Conservation (phyloP, 2,888 invertebrate species). For the Himalopsyche japonica region DNA sequence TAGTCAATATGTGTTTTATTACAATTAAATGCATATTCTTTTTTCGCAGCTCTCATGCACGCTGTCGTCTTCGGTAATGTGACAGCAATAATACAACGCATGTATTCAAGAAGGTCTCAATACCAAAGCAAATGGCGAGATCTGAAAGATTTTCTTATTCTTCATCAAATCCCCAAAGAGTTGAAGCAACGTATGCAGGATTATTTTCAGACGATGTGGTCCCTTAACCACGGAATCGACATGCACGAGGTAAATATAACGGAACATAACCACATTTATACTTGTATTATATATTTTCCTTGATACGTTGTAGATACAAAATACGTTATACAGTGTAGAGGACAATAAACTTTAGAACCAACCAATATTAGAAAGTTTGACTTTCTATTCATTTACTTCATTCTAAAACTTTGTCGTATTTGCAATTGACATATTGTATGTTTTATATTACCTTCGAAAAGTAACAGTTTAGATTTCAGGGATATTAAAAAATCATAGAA, state of each 20-base stretch:
- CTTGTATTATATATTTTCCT: too few relatives aligned
- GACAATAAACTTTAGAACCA: too few relatives aligned
- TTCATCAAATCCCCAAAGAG: slow-evolving; percentile 95
- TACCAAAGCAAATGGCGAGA: slow-evolving; percentile 95
- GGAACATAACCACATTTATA: not conserved
- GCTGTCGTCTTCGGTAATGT: slow-evolving; percentile 98
- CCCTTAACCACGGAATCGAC: slow-evolving; percentile 95
- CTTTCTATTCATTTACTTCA: too few relatives aligned
- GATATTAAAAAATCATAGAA: too few relatives aligned
- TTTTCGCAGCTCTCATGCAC: slow-evolving; percentile 85
- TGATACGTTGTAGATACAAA: too few relatives aligned
- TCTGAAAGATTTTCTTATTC: slow-evolving; percentile 90
- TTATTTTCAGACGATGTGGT: slow-evolving; percentile 98
- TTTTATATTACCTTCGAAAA: too few relatives aligned
- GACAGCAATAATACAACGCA: slow-evolving; percentile 94
- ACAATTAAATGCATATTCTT: slow-evolving; percentile 39
- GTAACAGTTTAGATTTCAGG: too few relatives aligned
- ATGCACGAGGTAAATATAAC: slow-evolving; percentile 79
- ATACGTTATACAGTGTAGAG: too few relatives aligned
- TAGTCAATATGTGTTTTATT: not conserved
- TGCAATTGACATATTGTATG: too few relatives aligned
- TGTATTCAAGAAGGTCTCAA: slow-evolving; percentile 91
- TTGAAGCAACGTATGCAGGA: slow-evolving; percentile 95
- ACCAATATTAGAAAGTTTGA: too few relatives aligned
- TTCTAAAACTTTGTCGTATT: too few relatives aligned